Evolutionary conservation across 2,888 invertebrate genomes (phyloP).

Genomic region (Cacoxenus indagator): DNA sequence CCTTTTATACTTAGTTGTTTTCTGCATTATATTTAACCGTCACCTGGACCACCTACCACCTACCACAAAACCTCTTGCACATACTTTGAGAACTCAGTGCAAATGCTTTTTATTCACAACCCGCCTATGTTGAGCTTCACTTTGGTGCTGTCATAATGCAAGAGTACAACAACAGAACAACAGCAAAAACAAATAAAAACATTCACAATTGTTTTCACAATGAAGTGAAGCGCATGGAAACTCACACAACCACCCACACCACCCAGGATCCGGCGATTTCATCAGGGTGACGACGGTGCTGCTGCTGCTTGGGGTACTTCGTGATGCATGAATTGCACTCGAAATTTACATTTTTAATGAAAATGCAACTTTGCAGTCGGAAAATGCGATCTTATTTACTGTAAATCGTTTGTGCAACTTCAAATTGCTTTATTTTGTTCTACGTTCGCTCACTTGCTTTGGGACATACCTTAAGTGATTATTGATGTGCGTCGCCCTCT

Average conservation of each 20-base stretch:
- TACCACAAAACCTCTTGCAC: neutral
- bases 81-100: neutral
- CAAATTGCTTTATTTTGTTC: no score
- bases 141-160: conserved; percentile 4
- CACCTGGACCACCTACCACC: neutral
- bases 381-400: neutral
- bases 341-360: conserved; percentile 59
- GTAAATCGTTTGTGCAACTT: neutral
- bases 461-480: no score
- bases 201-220: conserved; percentile 11
- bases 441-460: no score
- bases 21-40: conserved; percentile 6
- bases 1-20: neutral
- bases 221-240: conserved; percentile 10
- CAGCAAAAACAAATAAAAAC: neutral
- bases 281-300: no score
- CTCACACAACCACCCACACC: neutral
- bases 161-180: neutral
- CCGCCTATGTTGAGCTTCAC: neutral
- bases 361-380: conserved; percentile 31
- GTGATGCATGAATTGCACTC: conserved; percentile 39
- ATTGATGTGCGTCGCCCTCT: no score
- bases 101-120: neutral
- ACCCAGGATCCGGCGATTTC: neutral
- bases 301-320: neutral